Conservation (phyloP, 2,888 invertebrate species). For the Nomada lathburiana region DNA sequence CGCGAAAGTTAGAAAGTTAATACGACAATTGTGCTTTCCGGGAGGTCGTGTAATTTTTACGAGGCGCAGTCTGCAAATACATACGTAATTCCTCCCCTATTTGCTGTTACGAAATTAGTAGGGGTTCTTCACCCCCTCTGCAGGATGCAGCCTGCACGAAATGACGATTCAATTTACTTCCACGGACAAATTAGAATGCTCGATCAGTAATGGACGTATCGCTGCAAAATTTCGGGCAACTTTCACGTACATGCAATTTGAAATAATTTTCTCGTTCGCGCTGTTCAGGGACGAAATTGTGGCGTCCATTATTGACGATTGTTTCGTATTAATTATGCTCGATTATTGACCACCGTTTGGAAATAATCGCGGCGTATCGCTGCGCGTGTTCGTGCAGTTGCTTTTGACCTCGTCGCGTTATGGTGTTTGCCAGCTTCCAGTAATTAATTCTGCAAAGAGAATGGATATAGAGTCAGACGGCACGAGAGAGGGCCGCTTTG, state of each 20-base stretch:
- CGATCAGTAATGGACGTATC: neutral
- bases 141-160: constrained; percentile 2
- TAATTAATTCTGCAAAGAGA: constrained; percentile 57
- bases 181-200: constrained; percentile 20
- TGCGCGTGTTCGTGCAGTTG: neutral
- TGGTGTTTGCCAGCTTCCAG: constrained; percentile 37
- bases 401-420: constrained; percentile 39
- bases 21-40: constrained; percentile 16
- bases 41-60: constrained; percentile 16
- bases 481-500: constrained; percentile 43
- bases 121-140: constrained; percentile 28
- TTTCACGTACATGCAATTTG: neutral
- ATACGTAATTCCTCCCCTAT: constrained; percentile 32
- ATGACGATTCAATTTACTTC: constrained; percentile 20
- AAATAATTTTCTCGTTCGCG: neutral
- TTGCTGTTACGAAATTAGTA: constrained; percentile 11
- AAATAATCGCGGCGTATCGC: constrained; percentile 24
- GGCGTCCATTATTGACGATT: neutral
- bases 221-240: neutral
- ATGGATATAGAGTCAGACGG: constrained; percentile 35
- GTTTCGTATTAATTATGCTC: constrained; percentile 13
- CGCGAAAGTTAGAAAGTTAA: too few species aligned
- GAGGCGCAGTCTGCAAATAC: constrained; percentile 16
- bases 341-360: constrained; percentile 2
- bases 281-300: too few species aligned